Evolutionary conservation across 2,797 vertebrate genomes (phyloP), one percentile per base, ranked within the genome.

Genomic region (Thripadectes ignobilis): DNA sequence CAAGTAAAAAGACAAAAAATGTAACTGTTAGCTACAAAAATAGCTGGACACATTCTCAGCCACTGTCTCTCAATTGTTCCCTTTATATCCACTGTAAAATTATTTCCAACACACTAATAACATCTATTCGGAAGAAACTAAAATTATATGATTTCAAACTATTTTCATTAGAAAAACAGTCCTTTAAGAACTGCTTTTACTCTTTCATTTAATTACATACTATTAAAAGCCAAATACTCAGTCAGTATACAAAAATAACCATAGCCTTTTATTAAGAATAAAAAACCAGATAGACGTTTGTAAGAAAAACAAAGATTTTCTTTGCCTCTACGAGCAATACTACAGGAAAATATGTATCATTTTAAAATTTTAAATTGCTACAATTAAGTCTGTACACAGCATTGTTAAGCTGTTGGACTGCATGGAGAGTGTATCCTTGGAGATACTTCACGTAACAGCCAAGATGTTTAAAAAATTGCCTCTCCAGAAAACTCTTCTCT

Each of bases 111-210:
- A 94, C 63, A 57, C 71, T 95, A 96, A 96, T 93, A 89, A 90
- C 62, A 85, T 95, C 95, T 76, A 91, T 90, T 95, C 0, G 3
- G 74, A 90, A 90, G 67, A 88, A 95, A 96, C 88, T 89, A 85
- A 95, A 96, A 96, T 96, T 88, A 94, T 48, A 93, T 63, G 87
- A 95, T 93, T 89, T 91, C 78, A 80, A 92, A 93, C 86, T 92
- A 93, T 81, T 95, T 85, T 96, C 80, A 96, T 97, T 96, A 55
- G 82, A 94, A 84, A 96, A 96, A n/a, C 38, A 90, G 74, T 85
- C 49, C 71, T 87, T 95, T 67, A 97, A 86, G 83, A 94, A 95
- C 94, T 88, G 83, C 77, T 95, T 95, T 91, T 91, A 84, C 69
- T 93, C 69, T 95, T 84, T 45, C 67, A 61, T 77, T 76, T 94